Conservation (phyloP, 1,140 invertebrate genomes). For the Drosophila truncata region DNA sequence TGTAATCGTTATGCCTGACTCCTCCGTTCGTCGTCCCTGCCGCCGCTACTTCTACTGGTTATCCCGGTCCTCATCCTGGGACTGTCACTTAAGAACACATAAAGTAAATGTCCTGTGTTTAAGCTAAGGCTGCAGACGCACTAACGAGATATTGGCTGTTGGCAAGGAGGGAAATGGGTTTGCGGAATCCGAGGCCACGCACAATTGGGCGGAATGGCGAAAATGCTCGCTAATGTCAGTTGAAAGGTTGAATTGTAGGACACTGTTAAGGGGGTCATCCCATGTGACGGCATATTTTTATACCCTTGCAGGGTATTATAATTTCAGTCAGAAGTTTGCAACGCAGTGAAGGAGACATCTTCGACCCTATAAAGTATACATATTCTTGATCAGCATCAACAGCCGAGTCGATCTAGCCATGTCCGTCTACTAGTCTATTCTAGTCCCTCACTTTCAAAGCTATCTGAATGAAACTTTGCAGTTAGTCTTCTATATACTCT, state of each 20-base stretch:
- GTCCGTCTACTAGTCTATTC: too few species aligned
- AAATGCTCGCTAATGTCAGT: constrained; percentile 40
- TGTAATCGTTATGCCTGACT: constrained; percentile 70
- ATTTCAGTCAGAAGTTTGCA: too few species aligned
- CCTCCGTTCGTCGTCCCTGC: constrained; percentile 2
- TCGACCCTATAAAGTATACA: too few species aligned
- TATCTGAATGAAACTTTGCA: too few species aligned
- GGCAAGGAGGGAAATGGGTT: background rate
- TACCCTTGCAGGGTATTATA: too few species aligned
- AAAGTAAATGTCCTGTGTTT: constrained; percentile 77
- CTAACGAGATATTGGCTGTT: constrained; percentile 57
- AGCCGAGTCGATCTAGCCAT: too few species aligned
- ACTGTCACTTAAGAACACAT: constrained; percentile 76
- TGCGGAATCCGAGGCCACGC: constrained; percentile 27
- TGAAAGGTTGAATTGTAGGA: constrained; percentile 1
- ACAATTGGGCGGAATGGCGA: constrained; percentile 37
- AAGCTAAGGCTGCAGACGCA: constrained; percentile 52
- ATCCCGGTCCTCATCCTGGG: constrained; percentile 24
- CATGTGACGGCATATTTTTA: too few species aligned
- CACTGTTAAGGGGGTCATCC: constrained; percentile 6
- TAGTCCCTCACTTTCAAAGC: too few species aligned
- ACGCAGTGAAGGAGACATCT: too few species aligned
- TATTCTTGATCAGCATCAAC: too few species aligned
- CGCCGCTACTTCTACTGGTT: constrained; percentile 5
- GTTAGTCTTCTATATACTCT: too few species aligned